Evolutionary conservation across 1,140 invertebrate genomes (phyloP), one percentile per base, ranked within the genome.

Genomic region (Apis cerana): DNA sequence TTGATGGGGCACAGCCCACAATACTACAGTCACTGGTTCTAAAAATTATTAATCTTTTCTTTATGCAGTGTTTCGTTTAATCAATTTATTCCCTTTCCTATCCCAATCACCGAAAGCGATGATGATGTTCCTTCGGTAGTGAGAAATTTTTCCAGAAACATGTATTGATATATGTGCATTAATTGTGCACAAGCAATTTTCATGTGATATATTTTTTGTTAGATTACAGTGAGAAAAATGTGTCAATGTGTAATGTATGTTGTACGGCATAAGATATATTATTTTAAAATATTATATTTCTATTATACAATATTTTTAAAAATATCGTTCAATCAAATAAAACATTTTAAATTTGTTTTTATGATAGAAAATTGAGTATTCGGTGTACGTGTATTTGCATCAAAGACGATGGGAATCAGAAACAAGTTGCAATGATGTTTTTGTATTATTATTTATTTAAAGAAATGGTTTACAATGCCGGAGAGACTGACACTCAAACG

Each of bases 1-100:
- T 72, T 93, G 91, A 90, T 94, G 91, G 52, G 91, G 91, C 61
- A 89, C 77, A 56, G 91, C 89, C 92, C 92, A 94, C 54, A 94
- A 62, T 59, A 90, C 90, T 19, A 94, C 89, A 74, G 88, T 90
- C 1, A 93, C 91, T 5, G 91, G 88, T 72, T 94, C 92, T 93
- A 91, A 71, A 89, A 88, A 74, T 71, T 48, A 81, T 85, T n/a
- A 27, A 83, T 80, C 54, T 58, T 12, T 64, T 23, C 2, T 76
- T n/a, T 80, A 80, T 77, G 79, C 62, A 54, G 43, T 72, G 15
- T 17, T 69, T 56, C 5, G 12, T 48, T 52, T 33, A 8, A 10
- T 43, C 1, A 5, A 7, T 15, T 62, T 17, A 12, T 69, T 52
- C 33, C 5, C 33, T 43, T 43, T 43, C 56, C n/a, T 12, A 23